Evolutionary conservation across 2,113 vertebrate species (phyloP).

Genomic region (Lanius ludovicianus): DNA sequence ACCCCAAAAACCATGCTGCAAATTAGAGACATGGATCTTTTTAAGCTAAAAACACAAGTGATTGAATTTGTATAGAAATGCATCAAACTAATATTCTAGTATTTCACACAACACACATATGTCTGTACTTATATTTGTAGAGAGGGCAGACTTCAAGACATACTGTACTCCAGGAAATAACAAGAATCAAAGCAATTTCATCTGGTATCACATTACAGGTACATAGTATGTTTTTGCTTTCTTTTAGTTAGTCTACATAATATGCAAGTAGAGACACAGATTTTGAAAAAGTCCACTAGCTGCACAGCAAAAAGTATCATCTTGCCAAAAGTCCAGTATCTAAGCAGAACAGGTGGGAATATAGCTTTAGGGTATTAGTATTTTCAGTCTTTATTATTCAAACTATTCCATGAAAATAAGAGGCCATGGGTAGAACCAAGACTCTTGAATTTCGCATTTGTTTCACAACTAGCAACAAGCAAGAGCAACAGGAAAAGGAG

Average conservation of each 20-base stretch:
- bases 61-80: neutral
- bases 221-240: neutral
- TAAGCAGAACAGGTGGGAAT: neutral
- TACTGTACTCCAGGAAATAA: neutral
- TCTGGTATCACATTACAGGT: neutral
- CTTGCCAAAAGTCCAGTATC: neutral
- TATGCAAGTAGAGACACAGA: neutral
- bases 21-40: neutral
- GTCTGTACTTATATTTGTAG: rapidly evolving
- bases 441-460: neutral
- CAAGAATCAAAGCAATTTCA: neutral
- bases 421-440: neutral
- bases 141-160: neutral
- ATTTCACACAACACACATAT: neutral
- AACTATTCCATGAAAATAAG: neutral
- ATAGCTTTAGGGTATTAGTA: neutral
- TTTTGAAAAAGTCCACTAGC: neutral
- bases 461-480: neutral
- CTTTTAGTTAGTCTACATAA: neutral
- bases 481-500: neutral
- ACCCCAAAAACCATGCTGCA: rapidly evolving
- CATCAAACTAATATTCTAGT: neutral
- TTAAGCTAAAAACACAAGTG: neutral
- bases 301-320: neutral
- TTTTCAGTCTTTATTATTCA: neutral